These are phyloP conservation scores for Drosophila dives DNA, from an alignment of 2,888 invertebrate species.

Conservation along the genomic window DNA sequence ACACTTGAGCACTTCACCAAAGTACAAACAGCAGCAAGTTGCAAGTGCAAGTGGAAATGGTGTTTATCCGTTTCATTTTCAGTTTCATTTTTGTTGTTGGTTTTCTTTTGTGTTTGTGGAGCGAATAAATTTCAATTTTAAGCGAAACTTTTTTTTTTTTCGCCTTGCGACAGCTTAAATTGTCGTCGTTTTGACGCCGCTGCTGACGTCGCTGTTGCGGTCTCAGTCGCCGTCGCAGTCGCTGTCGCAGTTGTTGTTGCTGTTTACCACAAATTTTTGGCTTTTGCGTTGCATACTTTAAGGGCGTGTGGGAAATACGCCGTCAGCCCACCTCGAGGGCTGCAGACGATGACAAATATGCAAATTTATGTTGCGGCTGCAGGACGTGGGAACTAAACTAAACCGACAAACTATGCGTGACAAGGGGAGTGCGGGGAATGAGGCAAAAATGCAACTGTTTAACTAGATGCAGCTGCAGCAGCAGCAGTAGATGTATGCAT, in stretches of 20 bases:
- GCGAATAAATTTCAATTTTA: constrained; percentile 79
- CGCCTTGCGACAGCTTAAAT: constrained; percentile 67
- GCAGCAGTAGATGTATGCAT: constrained; percentile 52
- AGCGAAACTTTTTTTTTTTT: constrained; percentile 42
- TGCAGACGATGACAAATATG: constrained; percentile 73
- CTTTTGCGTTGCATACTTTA: constrained; percentile 65
- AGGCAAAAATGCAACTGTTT: constrained; percentile 16
- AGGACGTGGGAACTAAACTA: constrained; percentile 54
- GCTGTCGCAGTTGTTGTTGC: constrained; percentile 36
- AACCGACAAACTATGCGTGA: constrained; percentile 30
- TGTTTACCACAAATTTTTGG: constrained; percentile 78
- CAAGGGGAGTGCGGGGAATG: neutral
- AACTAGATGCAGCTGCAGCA: constrained; percentile 10
- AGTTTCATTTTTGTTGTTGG: constrained; percentile 44
- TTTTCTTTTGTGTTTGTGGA: constrained; percentile 29
- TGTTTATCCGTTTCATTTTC: constrained; percentile 69
- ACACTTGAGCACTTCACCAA: constrained; percentile 22
- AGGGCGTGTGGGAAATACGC: constrained; percentile 31
- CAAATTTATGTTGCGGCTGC: constrained; percentile 74
- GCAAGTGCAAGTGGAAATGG: constrained; percentile 73
- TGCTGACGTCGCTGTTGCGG: constrained; percentile 35
- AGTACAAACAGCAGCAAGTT: constrained; percentile 52
- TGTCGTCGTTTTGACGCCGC: constrained; percentile 65
- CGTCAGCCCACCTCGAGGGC: constrained; percentile 30
- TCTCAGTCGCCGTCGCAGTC: constrained; percentile 19